A percentile compares a stretch with the other conserved stretches of the same genome.
These are phyloP conservation scores for Drosophila multiciliata DNA, from an alignment of 2,888 invertebrate species.

Conservation along the genomic window DNA sequence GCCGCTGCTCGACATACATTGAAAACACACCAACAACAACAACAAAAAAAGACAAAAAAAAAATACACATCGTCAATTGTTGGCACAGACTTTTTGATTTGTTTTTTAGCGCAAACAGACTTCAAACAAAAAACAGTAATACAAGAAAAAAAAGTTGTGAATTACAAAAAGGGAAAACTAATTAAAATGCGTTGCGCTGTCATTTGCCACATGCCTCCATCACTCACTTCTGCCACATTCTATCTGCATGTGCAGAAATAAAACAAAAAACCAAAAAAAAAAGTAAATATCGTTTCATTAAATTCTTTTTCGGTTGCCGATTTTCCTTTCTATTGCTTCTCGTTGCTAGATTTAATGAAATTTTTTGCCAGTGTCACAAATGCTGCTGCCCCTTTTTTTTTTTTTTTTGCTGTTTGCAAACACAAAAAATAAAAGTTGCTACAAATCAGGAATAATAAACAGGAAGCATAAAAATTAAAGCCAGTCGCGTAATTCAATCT, in stretches of 20 bases:
- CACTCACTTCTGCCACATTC: not conserved
- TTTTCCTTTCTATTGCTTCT: slow-evolving; percentile 53
- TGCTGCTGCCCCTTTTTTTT: not conserved
- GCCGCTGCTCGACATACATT: slow-evolving; percentile 51
- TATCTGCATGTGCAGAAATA: slow-evolving; percentile 8
- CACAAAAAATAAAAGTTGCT: slow-evolving; percentile 46
- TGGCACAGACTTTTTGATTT: slow-evolving; percentile 66
- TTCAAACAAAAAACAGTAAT: slow-evolving; percentile 4
- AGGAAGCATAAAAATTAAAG: slow-evolving; percentile 31
- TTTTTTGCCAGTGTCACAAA: slow-evolving; percentile 61
- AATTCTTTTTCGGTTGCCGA: slow-evolving; percentile 72
- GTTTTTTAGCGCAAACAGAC: slow-evolving; percentile 45
- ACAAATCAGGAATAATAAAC: slow-evolving; percentile 23
- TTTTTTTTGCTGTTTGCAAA: slow-evolving; percentile 30
- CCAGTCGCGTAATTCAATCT: slow-evolving; percentile 71
- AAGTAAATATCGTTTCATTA: slow-evolving; percentile 63
- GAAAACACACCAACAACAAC: slow-evolving; percentile 22
- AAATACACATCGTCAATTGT: slow-evolving; percentile 62
- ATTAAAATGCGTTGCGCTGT: slow-evolving; percentile 77
- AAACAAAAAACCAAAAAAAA: slow-evolving; percentile 42
- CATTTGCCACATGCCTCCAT: slow-evolving; percentile 26
- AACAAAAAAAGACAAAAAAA: slow-evolving; percentile 7
- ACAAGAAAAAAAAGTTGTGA: slow-evolving; percentile 28
- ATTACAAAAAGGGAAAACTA: slow-evolving; percentile 45
- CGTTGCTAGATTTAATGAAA: slow-evolving; percentile 70